Evolutionary conservation across 2,888 invertebrate species (phyloP), one percentile per base, ranked within the genome.

Genomic region (Venusia cambrica): DNA sequence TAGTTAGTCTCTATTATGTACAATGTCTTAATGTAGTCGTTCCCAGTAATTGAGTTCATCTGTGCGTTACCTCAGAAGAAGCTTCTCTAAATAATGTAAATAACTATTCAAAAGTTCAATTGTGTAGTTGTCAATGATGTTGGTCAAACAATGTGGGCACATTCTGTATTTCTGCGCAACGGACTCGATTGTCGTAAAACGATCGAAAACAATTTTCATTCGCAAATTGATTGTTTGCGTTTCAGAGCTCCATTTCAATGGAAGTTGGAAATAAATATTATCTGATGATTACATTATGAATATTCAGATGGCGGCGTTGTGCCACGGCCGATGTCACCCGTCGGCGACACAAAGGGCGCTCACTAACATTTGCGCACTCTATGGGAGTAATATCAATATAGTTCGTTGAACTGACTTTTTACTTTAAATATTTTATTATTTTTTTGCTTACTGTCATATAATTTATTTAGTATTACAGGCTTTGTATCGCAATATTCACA

Each of bases 201-300:
- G 13, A 20, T 31, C 8, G 17, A 34, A 27, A 22, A 12, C 16
- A 17, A 17, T 22, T 15, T 21, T 19, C 25, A 25, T 19, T 29
- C 11, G 10, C 13, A 38, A 38, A 31, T 31, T 31, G 26, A 17
- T 29, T 31, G 31, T 37, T 22, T 31, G 6, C 26, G 21, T 31
- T 31, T 26, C 13, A 26, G 3, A 14, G 26, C 7, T 18, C 20
- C 21, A 16, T 10, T 29, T 10, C 6, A 18, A 8, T 32, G 4
- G 15, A 17, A 38, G 29, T 38, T 13, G 25, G 17, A 37, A 32
- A 27, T 22, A 32, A 38, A 38, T 38, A 27, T 27, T 33, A 30
- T 15, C 20, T 24, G 38, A 19, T 33, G 36, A 41, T 41, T 32
- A 33, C 20, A 13, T 34, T 30, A 32, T 45, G 30, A 45, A 45